Conservation (phyloP, 2,113 vertebrate genomes). For the Smithornis capensis region DNA sequence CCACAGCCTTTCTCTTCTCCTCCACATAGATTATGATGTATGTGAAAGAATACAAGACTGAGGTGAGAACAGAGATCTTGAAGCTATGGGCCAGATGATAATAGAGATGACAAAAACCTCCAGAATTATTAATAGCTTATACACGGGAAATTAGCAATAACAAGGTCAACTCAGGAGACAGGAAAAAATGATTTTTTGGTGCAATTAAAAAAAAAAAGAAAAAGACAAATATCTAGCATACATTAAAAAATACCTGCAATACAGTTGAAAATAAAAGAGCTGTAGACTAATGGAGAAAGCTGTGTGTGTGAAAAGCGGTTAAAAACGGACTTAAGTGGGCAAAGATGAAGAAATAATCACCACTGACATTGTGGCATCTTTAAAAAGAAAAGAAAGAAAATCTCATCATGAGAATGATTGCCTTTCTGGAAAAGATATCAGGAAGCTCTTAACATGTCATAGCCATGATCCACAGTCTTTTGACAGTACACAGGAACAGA, state of each 20-base stretch:
- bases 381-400: not conserved
- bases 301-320: not conserved
- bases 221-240: not conserved
- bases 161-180: not conserved
- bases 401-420: not conserved
- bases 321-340: not conserved
- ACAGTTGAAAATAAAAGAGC: not conserved
- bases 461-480: not conserved
- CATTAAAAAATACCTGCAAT: not conserved
- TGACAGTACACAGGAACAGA: not conserved
- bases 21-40: not conserved
- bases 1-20: accelerated
- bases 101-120: not conserved
- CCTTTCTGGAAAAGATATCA: not conserved
- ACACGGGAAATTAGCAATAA: not conserved
- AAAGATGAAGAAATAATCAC: not conserved
- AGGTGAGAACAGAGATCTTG: not conserved
- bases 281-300: not conserved
- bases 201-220: not conserved
- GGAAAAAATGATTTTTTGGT: not conserved
- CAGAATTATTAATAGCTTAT: not conserved
- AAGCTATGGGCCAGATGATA: not conserved
- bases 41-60: not conserved
- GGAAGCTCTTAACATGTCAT: not conserved
- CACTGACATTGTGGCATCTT: not conserved